Percentiles rank a stretch among this genome's conserved stretches.
Evolutionary conservation across 1,140 invertebrate genomes (phyloP).

Genomic region (Diuraphis noxia): DNA sequence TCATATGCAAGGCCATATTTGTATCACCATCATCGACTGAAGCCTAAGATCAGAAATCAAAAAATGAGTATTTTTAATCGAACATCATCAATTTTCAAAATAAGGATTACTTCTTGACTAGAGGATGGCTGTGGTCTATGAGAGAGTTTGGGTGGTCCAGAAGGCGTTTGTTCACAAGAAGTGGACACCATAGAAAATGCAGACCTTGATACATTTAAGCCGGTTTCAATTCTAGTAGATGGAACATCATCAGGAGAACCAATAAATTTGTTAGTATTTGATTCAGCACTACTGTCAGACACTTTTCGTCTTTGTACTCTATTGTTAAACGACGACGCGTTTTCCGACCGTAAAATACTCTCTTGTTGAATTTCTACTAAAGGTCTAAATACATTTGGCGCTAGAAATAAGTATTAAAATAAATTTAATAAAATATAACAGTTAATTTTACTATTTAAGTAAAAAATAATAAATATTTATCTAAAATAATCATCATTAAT

Average conservation of each 20-base stretch:
- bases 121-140: slow-evolving; percentile 53
- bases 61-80: background rate
- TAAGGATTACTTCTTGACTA: slow-evolving; percentile 55
- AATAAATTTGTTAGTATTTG: slow-evolving; percentile 36
- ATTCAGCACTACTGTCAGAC: slow-evolving; percentile 46
- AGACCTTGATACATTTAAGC: slow-evolving; percentile 32
- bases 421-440: background rate
- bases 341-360: background rate
- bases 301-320: slow-evolving; percentile 36
- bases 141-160: slow-evolving; percentile 36
- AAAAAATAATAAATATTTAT: background rate
- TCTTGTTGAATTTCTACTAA: slow-evolving; percentile 44
- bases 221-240: slow-evolving; percentile 13
- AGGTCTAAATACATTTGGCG: slow-evolving; percentile 48
- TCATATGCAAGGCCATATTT: slow-evolving; percentile 60
- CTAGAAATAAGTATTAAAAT: slow-evolving; percentile 1
- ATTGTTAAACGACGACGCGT: background rate
- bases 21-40: slow-evolving; percentile 55
- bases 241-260: slow-evolving; percentile 36
- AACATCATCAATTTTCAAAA: background rate
- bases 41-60: background rate
- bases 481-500: too few species aligned
- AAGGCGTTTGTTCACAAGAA: background rate
- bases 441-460: background rate
- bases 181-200: slow-evolving; percentile 41